A percentile compares a stretch with the other conserved stretches of the same genome.
Evolutionary conservation across 2,113 vertebrate species (phyloP).

Genomic region (Diphyllodes magnificus): DNA sequence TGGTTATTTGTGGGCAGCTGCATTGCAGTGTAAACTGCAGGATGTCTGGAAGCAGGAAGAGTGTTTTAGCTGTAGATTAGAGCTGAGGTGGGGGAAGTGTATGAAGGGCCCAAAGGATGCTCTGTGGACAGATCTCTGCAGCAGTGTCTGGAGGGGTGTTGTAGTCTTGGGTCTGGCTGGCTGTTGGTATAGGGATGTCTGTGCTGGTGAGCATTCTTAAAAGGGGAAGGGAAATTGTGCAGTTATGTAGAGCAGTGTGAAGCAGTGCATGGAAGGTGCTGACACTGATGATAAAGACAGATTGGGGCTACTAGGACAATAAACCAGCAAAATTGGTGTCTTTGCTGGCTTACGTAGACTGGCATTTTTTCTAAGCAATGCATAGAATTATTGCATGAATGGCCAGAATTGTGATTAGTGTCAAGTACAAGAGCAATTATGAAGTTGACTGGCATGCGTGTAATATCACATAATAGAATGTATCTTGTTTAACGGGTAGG

Average conservation of each 20-base stretch:
- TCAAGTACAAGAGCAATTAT: background rate
- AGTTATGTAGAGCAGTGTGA: background rate
- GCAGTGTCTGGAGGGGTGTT: background rate
- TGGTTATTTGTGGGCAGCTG: background rate
- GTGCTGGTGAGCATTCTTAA: background rate
- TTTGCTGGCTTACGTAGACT: background rate
- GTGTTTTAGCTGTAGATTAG: background rate
- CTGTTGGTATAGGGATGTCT: background rate
- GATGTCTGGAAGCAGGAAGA: background rate
- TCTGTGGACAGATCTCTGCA: background rate
- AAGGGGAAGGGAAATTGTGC: background rate
- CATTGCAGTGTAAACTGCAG: background rate
- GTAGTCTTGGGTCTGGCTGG: background rate
- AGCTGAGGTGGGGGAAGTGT: background rate
- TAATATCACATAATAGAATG: background rate
- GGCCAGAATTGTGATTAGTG: background rate
- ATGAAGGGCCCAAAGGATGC: background rate
- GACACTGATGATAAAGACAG: slow-evolving; percentile 40
- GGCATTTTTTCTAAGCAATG: background rate
- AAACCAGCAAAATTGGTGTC: background rate
- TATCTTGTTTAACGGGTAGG: background rate
- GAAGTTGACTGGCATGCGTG: background rate
- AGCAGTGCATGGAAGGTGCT: background rate
- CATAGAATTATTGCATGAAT: background rate
- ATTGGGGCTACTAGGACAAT: slow-evolving; percentile 41